A percentile compares a stretch with the other conserved stretches of the same genome.
These are phyloP conservation scores for Nothoprocta pentlandii DNA, from an alignment of 2,113 vertebrate species.

Conservation along the genomic window DNA sequence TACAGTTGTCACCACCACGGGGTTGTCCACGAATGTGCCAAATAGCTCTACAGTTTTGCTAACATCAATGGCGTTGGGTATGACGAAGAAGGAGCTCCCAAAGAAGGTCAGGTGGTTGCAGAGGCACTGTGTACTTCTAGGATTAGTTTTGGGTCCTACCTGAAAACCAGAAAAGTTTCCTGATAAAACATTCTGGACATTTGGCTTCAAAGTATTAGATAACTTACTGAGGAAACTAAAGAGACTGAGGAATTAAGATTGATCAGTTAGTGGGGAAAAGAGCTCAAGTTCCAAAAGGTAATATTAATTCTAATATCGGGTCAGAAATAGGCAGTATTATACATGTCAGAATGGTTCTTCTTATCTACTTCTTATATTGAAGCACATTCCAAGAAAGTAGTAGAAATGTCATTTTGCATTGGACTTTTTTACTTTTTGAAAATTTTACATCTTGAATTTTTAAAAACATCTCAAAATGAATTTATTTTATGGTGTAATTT, in stretches of 20 bases:
- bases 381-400: not conserved
- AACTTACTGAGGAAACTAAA: not conserved
- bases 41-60: conserved; percentile 88
- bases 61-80: conserved; percentile 89
- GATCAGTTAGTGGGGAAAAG: not conserved
- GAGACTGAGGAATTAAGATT: not conserved
- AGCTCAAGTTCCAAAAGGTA: not conserved
- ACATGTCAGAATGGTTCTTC: not conserved
- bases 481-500: not conserved
- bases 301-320: not conserved
- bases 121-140: conserved; percentile 86
- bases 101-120: conserved; percentile 95
- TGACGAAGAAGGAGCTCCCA: conserved; percentile 91
- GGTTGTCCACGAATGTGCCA: conserved; percentile 89
- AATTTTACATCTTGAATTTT: not conserved
- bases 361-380: not conserved
- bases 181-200: not conserved
- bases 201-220: not conserved
- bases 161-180: conserved; percentile 52
- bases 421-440: not conserved
- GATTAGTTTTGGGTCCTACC: conserved; percentile 89
- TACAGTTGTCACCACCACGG: conserved; percentile 91
- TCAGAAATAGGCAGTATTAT: not conserved
- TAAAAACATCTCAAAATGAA: not conserved
- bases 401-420: not conserved